phyloP scores from a whole-genome alignment of 2,888 invertebrate species.

The Coelopa pilipes region DNA sequence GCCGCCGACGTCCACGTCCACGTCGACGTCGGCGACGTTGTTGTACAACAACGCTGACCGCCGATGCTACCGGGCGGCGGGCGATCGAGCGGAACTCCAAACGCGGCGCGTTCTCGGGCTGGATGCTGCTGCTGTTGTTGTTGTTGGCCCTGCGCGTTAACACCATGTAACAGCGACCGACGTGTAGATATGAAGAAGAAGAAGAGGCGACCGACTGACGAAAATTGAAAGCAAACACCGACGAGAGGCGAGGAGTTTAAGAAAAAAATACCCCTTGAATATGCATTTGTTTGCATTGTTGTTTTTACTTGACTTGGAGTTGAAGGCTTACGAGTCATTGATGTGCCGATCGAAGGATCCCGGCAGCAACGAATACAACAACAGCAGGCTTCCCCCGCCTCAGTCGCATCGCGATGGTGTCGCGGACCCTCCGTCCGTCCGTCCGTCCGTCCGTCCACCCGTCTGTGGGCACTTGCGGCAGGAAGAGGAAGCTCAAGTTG shows the following conservation, averaged over 20 bases:
- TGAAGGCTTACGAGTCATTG: slow-evolving; percentile 15
- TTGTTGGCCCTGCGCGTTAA: slow-evolving; percentile 15
- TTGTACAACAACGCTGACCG: slow-evolving; percentile 3
- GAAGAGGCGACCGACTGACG: not conserved
- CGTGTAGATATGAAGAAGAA: not conserved
- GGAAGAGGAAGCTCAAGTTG: not conserved
- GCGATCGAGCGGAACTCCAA: slow-evolving; percentile 56
- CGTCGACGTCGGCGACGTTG: not conserved
- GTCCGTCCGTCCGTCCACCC: no score
- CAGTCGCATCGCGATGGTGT: no score
- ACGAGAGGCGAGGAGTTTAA: not conserved
- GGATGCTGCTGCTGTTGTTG: no score
- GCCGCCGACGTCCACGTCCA: not conserved
- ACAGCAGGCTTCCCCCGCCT: no score
- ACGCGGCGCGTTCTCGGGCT: slow-evolving; percentile 12
- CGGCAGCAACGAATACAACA: no score
- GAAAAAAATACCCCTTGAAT: slow-evolving; percentile 11
- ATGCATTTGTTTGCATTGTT: not conserved
- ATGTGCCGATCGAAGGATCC: slow-evolving; percentile 20
- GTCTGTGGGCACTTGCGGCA: no score
- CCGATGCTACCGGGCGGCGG: slow-evolving; percentile 56
- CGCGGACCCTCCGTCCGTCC: no score
- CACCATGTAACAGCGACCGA: not conserved
- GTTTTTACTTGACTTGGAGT: not conserved
- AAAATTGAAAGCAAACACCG: slow-evolving; percentile 37